Base-by-base conservation (phyloP, 2,888 invertebrate genomes). In the Temnothorax ravouxi region DNA sequence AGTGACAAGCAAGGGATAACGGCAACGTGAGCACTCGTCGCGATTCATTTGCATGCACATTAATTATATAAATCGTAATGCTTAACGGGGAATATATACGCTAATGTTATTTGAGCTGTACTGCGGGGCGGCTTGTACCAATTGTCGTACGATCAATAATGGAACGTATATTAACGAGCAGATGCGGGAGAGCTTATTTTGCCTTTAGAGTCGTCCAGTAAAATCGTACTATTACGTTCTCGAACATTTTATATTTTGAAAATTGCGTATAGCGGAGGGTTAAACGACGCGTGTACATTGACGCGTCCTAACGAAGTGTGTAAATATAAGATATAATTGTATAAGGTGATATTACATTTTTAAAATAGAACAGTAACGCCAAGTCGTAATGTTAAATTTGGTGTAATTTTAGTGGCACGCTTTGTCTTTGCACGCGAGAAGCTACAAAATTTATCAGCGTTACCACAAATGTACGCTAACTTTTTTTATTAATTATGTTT, bases 41-140 rank as follows among this genome's bases (percentile, higher is more conserved):
- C 79, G 59, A 79, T 56, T 79, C 11, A 47, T 71, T 79, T 69
- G 38, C 18, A 44, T 34, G 47, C 34, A 25, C 21, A 50, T 71
- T 71, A 71, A 71, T 59, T 71, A 11, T 79, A 11, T 69, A 71
- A 56, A 34, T 69, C 41, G 25, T 67, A 67, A 67, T 44, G n/a
- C 44, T 79, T 59, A 41, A 67, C 9, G 71, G 79, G 79, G 71
- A 69, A 80, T 38, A 80, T 67, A 71, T 80, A 71, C 79, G 79
- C 79, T 80, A 71, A 77, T 61, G n/a, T 71, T 5, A 13, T 71
- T 80, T 29, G 25, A 54, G 13, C 11, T 41, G 2, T 29, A 66
- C 25, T n/a, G n/a, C 2, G 18, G 3, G 47, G 29, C 41, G 25
- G 18, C 41, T 77, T 15, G 18, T 66, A 50, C 21, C 15, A 18